Evolutionary conservation across 2,113 vertebrate genomes (phyloP).

Genomic region (Trogon melanurus): DNA sequence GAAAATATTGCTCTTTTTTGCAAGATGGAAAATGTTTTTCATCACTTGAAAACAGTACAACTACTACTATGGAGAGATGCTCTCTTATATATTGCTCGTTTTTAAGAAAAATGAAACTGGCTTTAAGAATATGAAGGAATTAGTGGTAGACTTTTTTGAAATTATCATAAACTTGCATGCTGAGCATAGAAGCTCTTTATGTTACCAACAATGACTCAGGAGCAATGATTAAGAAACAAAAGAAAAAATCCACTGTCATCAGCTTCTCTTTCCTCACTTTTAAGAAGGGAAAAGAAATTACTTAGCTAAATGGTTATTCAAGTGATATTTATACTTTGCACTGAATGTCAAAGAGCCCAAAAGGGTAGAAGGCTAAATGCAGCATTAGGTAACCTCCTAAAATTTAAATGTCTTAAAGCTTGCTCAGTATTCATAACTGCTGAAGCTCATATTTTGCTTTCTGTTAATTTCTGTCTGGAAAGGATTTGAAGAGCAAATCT

Average conservation of each 20-base stretch:
- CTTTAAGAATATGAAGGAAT: background rate
- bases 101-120: background rate
- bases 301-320: background rate
- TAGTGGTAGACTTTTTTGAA: background rate
- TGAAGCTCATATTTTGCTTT: background rate
- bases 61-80: background rate
- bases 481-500: background rate
- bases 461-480: background rate
- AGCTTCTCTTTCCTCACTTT: background rate
- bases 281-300: background rate
- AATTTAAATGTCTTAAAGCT: background rate
- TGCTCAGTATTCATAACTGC: background rate
- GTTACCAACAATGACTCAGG: background rate
- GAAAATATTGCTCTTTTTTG: constrained; percentile 13
- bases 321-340: background rate
- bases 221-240: background rate
- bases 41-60: background rate
- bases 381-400: fast-evolving
- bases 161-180: background rate
- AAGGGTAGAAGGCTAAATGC: fast-evolving
- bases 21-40: background rate
- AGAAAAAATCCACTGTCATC: background rate
- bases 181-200: background rate
- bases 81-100: background rate
- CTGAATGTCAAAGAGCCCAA: background rate